Base-by-base conservation (phyloP, 2,797 vertebrate species). In the Esox lucius region DNA sequence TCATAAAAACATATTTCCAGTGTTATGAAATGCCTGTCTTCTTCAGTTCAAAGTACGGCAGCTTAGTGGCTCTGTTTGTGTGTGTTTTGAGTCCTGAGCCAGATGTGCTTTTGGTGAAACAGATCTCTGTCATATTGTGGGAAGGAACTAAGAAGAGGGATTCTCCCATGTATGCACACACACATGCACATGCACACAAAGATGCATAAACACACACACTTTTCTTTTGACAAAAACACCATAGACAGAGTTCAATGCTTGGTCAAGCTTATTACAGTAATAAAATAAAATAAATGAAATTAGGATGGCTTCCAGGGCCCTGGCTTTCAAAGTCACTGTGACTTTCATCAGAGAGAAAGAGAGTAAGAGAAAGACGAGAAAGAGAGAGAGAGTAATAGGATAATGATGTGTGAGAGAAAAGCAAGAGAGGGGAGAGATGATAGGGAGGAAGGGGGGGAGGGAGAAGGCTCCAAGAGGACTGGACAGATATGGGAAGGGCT, bases 221-320 rank as follows among this genome's bases (percentile, higher is more conserved):
- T 22, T 33, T 17, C 59, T 13, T 62, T 5, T 73, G 5, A 53
- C 8, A 26, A 48, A 46, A 31, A 69, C 42, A 46, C 51, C 16
- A 33, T 42, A 42, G 39, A 42, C 15, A 59, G 46, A 56, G 72
- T 78, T 77, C 68, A 73, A 39, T 74, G 77, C 81, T 46, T 71
- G 70, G 75, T 61, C 75, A 49, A 31, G 73, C 77, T 78, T 82
- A 82, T 86, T 78, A 78, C 62, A 2, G 51, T 82, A 78, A 86
- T 82, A 79, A 83, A 81, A 81, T 75, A 70, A 75, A 77, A 85
- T 77, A 70, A 80, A 86, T 81, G n/a, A 81, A 84, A 78, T 83
- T 78, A 82, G 75, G 65, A 26, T 8, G 13, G 78, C 80, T 75
- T 81, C 76, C 49, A 65, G 75, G 72, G 73, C 73, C 67, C 16